Evolutionary conservation across 2,888 invertebrate genomes (phyloP), one percentile per base, ranked within the genome.

Genomic region (Hirtodrosophila alboralis): DNA sequence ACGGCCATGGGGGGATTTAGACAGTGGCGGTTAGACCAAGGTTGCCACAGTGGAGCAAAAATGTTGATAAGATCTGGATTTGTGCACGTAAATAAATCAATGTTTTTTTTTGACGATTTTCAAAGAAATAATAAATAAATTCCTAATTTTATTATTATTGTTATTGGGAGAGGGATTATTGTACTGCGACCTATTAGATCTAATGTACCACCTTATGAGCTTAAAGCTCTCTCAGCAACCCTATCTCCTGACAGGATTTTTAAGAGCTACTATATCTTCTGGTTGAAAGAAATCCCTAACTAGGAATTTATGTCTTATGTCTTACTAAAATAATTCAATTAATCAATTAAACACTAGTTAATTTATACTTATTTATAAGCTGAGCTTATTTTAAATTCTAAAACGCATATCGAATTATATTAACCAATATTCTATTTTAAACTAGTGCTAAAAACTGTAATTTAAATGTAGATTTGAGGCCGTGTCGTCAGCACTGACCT

Each of bases 401-500:
- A 48, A 10, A 36, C 31, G 16, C 18, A 45, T 49, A 58, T 57
- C 48, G 26, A 49, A 60, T 63, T 59, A 45, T 30, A 61, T 61
- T 66, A 62, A 41, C 43, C 47, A 63, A 47, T 26, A 52, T 69
- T 56, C 43, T 30, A 54, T 45, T 36, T 27, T 33, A 27, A 36
- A 16, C 36, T 23, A 47, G 44, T 43, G 60, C 30, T 56, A 43
- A 18, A 52, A 23, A 34, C 27, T 34, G 1, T 54, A 41, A 52
- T 51, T 54, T 62, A 31, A 44, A 47, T 36, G 9, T 34, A 36
- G 26, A 51, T 12, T 40, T 18, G 3, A 41, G 36, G 30, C 36
- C 40, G 28, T 75, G 71, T 70, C 85, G 85, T 81, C 84, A 83
- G 73, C 54, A 33, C 38, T 68, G 84, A 75, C 86, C 86, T 85